Base-by-base conservation (phyloP, 2,113 vertebrate species). In the Ctenomys sociabilis region DNA sequence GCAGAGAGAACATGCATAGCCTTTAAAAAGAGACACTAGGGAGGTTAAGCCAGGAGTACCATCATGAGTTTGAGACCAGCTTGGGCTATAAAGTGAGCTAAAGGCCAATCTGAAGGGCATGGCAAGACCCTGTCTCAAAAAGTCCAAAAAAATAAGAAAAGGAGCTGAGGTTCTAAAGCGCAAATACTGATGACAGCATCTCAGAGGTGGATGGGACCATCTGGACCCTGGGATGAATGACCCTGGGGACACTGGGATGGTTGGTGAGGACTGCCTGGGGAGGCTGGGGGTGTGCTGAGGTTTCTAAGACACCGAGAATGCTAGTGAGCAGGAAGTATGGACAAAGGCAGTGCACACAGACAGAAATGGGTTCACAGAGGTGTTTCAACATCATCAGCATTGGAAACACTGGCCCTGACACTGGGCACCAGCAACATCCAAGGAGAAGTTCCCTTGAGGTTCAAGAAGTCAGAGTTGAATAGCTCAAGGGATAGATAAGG, bases 391-490 rank as follows among this genome's bases (percentile, higher is more conserved):
- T 8, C 77, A 61, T 24, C 32, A 35, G 35, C 40, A 37, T 9
- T 87, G 9, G 66, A 70, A n/a, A 61, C 0, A 40, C 75, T 80
- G 82, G 43, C 45, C 49, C 43, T 49, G 35, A 40, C 35, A 68
- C 54, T 19, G 35, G 30, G 68, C 52, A n/a, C 22, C 5, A 52
- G 24, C 30, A 86, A 57, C 61, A 63, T 57, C 68, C 59, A 96
- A 93, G 73, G 49, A 94, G 28, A 85, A 75, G 73, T 70, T 64
- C 75, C 57, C 49, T 63, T 0, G 49, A 66, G 57, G 37, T 85
- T 94, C 57, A 81, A 73, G 45, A 87, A 90, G 52, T 93, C 11
- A 92, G 19, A 54, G 19, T 30, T n/a, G 35, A 96, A 66, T 73
- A 52, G 68, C 6, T 54, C 70, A 95, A 66, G 26, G 13, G 22